A percentile compares a stretch with the other conserved stretches of the same genome.
phyloP scores from a whole-genome alignment of 2,113 vertebrate species.

The Leptocoma aspasia region DNA sequence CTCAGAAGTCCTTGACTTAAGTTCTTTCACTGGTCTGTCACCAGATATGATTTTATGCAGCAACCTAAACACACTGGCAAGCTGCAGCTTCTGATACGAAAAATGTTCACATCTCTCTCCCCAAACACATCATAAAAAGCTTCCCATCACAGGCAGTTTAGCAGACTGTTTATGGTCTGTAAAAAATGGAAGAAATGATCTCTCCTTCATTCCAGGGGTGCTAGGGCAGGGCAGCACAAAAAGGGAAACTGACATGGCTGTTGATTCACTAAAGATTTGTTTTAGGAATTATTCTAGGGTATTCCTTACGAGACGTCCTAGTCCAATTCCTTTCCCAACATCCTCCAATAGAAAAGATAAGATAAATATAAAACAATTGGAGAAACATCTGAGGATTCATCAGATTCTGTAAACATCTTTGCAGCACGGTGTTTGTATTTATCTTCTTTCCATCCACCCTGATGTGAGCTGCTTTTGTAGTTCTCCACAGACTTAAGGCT shows the following conservation, averaged over 20 bases:
- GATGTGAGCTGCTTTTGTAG: conserved; percentile 24
- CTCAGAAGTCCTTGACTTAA: neutral
- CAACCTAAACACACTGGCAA: neutral
- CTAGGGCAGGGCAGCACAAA: neutral
- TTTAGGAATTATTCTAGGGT: neutral
- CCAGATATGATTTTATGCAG: neutral
- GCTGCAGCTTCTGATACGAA: neutral
- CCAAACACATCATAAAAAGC: neutral
- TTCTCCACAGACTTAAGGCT: neutral
- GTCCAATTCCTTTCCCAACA: neutral
- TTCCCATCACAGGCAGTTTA: neutral
- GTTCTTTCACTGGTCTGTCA: neutral
- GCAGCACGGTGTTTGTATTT: neutral
- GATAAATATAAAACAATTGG: neutral
- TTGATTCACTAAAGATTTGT: neutral
- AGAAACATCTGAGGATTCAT: neutral
- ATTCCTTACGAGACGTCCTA: neutral
- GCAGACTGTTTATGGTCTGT: neutral
- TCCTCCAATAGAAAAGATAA: neutral
- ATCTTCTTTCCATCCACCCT: conserved; percentile 14
- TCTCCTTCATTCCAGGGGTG: neutral
- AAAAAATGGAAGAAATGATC: neutral
- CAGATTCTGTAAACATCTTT: conserved; percentile 16
- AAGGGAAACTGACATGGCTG: fast-evolving
- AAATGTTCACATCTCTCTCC: neutral